Conservation (phyloP, 1,140 invertebrate species). For the Acyrthosiphon pisum region DNA sequence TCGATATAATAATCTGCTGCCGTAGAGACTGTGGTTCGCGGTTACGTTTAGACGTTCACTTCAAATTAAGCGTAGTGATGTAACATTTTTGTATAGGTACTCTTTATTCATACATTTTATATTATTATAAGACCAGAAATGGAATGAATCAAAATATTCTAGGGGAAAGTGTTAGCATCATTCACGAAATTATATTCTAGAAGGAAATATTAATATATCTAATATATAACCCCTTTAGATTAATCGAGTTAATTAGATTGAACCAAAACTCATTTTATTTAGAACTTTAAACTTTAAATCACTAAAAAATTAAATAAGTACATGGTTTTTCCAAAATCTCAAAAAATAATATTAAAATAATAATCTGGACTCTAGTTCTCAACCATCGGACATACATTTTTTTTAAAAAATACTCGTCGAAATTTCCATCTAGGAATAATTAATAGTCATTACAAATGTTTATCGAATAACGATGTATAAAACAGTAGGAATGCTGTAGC, state of each 20-base stretch:
- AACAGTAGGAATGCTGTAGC: not conserved
- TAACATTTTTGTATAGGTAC: slow-evolving; percentile 45
- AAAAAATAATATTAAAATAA: not conserved
- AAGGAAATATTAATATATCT: not conserved
- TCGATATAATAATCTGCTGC: slow-evolving; percentile 49
- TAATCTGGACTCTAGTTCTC: not conserved
- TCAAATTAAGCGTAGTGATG: slow-evolving; percentile 48
- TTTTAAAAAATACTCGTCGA: too few relatives aligned
- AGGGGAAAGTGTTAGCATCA: slow-evolving; percentile 18
- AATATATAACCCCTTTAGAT: not conserved
- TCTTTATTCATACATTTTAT: not conserved
- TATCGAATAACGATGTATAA: not conserved
- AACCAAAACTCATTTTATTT: not conserved
- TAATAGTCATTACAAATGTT: not conserved
- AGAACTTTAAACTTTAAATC: not conserved
- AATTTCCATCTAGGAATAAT: not conserved
- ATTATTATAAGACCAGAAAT: slow-evolving; percentile 25
- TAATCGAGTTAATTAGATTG: not conserved
- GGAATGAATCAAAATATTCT: slow-evolving; percentile 37
- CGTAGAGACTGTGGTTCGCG: slow-evolving; percentile 23
- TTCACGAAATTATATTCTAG: not conserved
- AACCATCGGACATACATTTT: too few relatives aligned
- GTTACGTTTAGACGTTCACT: slow-evolving; percentile 53
- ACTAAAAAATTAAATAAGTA: not conserved
- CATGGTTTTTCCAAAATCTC: not conserved